Evolutionary conservation across 2,113 vertebrate species (phyloP).

Genomic region (Nycticryphes semicollaris): DNA sequence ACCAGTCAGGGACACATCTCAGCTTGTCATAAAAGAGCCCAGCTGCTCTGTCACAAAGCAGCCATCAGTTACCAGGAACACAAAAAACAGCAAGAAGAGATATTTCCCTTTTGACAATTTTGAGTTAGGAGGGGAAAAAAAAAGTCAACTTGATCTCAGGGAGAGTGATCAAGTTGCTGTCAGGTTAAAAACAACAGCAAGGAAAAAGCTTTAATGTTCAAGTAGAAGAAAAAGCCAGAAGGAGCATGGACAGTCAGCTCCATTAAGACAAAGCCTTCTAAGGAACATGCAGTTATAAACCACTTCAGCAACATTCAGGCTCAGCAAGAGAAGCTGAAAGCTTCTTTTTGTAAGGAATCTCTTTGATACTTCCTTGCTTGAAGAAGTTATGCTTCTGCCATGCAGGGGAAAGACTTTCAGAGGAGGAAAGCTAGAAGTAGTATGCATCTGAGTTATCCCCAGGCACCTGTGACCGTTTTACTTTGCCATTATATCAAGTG

Average conservation of each 20-base stretch:
- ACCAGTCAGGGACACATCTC: background rate
- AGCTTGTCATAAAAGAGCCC: background rate
- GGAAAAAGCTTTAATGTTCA: background rate
- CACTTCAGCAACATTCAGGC: background rate
- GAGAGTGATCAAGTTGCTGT: constrained; percentile 21
- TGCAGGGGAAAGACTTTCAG: background rate
- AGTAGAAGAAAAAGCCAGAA: background rate
- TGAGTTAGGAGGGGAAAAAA: background rate
- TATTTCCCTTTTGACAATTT: background rate
- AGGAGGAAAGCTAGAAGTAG: background rate
- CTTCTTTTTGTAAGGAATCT: background rate
- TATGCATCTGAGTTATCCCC: background rate
- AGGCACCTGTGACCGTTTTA: background rate
- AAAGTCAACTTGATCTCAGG: background rate
- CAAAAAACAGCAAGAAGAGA: background rate
- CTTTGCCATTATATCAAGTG: background rate
- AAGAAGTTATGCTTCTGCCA: background rate
- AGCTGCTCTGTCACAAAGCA: constrained; percentile 10
- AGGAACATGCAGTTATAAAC: background rate
- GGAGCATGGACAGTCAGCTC: background rate
- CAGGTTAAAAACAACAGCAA: constrained; percentile 26
- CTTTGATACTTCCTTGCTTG: constrained; percentile 19
- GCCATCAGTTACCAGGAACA: background rate
- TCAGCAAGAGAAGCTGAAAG: background rate
- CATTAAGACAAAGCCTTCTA: constrained; percentile 35